Percentiles rank a stretch among this genome's conserved stretches.
Evolutionary conservation across 92 coral and sea anemone genomes (phyloP).

Genomic region (Porites lobata): DNA sequence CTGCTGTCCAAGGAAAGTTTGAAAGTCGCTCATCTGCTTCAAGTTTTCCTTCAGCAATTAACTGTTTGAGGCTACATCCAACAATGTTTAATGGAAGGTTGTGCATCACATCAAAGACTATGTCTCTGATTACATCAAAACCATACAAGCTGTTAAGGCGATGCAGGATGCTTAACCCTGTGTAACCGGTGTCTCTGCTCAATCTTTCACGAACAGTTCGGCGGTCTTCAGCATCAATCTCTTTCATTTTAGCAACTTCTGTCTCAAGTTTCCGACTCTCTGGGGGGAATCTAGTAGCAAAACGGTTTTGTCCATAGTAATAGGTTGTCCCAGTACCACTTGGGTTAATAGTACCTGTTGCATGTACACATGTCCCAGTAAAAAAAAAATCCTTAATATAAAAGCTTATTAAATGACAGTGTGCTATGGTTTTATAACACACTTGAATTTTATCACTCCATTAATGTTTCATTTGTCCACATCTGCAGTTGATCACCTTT

Average conservation of each 20-base stretch:
- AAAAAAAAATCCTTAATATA: no score
- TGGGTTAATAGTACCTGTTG: slow-evolving; percentile 20
- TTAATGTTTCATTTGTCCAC: no score
- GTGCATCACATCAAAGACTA: slow-evolving; percentile 76
- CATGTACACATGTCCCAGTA: background rate
- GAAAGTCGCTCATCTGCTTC: slow-evolving; percentile 60
- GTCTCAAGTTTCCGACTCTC: slow-evolving; percentile 39
- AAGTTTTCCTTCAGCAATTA: slow-evolving; percentile 60
- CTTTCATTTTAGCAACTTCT: slow-evolving; percentile 59
- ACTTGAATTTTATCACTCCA: background rate
- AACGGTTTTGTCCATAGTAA: slow-evolving; percentile 64
- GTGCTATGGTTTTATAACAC: background rate
- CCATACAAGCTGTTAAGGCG: slow-evolving; percentile 73
- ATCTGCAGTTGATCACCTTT: no score
- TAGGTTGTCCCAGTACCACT: slow-evolving; percentile 20
- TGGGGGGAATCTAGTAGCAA: slow-evolving; percentile 54
- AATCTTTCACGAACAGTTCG: slow-evolving; percentile 60
- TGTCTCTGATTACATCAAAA: slow-evolving; percentile 70
- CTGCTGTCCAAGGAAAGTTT: slow-evolving; percentile 77
- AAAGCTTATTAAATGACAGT: background rate
- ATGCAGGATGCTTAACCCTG: slow-evolving; percentile 72
- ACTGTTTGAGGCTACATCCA: slow-evolving; percentile 38
- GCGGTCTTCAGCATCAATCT: slow-evolving; percentile 62
- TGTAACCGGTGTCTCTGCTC: slow-evolving; percentile 66
- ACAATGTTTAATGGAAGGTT: slow-evolving; percentile 74